Evolutionary conservation across 2,888 invertebrate genomes (phyloP).

Genomic region (Phortica magna): DNA sequence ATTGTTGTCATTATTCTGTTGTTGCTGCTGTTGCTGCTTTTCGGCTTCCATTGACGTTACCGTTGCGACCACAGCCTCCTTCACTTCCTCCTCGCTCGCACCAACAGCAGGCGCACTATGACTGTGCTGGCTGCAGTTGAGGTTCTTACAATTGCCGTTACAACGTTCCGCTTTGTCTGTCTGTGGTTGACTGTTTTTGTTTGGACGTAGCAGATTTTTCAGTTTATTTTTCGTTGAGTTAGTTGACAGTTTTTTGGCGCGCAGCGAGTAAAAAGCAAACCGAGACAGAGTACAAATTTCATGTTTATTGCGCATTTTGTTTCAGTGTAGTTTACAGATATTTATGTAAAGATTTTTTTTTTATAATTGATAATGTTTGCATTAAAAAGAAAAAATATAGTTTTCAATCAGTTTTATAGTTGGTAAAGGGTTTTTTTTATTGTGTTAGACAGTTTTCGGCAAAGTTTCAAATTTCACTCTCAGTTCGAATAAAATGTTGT

Average conservation of each 20-base stretch:
- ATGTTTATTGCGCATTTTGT: constrained; percentile 39
- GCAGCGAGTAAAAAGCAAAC: constrained; percentile 75
- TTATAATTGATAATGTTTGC: constrained; percentile 55
- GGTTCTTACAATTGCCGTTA: constrained; percentile 66
- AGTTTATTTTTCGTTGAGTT: constrained; percentile 30
- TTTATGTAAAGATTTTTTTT: constrained; percentile 44
- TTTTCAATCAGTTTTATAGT: constrained; percentile 61
- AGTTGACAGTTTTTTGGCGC: constrained; percentile 63
- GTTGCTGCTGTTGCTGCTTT: constrained; percentile 47
- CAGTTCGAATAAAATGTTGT: no score
- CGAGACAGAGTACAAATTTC: constrained; percentile 61
- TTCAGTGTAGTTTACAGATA: constrained; percentile 31
- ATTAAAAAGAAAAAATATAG: constrained; percentile 68
- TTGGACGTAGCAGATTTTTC: neutral
- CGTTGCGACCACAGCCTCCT: constrained; percentile 1
- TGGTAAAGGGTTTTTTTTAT: constrained; percentile 3
- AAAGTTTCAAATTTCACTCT: constrained; percentile 30
- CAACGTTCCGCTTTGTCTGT: constrained; percentile 47
- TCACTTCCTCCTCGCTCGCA: constrained; percentile 16
- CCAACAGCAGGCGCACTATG: constrained; percentile 38
- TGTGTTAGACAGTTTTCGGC: constrained; percentile 5
- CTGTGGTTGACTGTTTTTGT: constrained; percentile 34
- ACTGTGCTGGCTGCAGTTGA: constrained; percentile 63
- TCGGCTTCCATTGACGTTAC: neutral
- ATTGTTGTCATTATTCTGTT: constrained; percentile 63